Conservation (phyloP, 2,797 vertebrate genomes). For the Brotula barbata region DNA sequence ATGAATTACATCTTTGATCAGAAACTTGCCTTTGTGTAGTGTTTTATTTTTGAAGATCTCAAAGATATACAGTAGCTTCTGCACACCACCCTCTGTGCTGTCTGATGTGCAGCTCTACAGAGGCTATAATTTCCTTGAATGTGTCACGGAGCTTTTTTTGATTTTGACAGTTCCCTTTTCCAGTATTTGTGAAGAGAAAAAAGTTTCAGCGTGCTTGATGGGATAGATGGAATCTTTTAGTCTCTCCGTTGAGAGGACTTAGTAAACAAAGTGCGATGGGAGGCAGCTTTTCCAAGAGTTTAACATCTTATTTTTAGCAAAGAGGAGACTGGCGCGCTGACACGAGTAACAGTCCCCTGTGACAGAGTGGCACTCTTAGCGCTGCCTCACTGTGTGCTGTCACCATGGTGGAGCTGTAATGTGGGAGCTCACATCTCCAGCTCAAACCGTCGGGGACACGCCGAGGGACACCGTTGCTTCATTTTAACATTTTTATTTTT, state of each 20-base stretch:
- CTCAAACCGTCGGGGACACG: slow-evolving; percentile 48
- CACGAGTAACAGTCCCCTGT: slow-evolving; percentile 63
- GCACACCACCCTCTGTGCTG: slow-evolving; percentile 19
- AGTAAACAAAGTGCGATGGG: slow-evolving; percentile 54
- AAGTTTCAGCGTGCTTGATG: slow-evolving; percentile 48
- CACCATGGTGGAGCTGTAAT: slow-evolving; percentile 65
- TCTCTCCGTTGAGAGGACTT: slow-evolving; percentile 60
- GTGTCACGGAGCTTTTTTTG: slow-evolving; percentile 33
- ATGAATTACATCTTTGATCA: slow-evolving; percentile 50
- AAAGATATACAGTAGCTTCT: slow-evolving; percentile 30
- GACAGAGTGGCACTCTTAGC: slow-evolving; percentile 60
- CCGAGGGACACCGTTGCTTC: slow-evolving; percentile 54
- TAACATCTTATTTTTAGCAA: slow-evolving; percentile 77
- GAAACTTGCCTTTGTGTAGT: slow-evolving; percentile 29
- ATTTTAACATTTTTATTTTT: slow-evolving; percentile 58
- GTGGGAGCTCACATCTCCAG: slow-evolving; percentile 53
- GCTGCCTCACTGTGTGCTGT: slow-evolving; percentile 64
- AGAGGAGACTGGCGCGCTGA: slow-evolving; percentile 38
- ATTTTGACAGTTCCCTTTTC: slow-evolving; percentile 47
- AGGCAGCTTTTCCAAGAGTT: slow-evolving; percentile 48
- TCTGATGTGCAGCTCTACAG: slow-evolving; percentile 36
- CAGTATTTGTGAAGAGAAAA: slow-evolving; percentile 35
- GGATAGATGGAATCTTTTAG: slow-evolving; percentile 53
- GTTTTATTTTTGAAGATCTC: slow-evolving; percentile 26
- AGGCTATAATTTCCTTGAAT: slow-evolving; percentile 46